Evolutionary conservation across 2,888 invertebrate genomes (phyloP), one percentile per base, ranked within the genome.

Genomic region (Capitulum mitella): DNA sequence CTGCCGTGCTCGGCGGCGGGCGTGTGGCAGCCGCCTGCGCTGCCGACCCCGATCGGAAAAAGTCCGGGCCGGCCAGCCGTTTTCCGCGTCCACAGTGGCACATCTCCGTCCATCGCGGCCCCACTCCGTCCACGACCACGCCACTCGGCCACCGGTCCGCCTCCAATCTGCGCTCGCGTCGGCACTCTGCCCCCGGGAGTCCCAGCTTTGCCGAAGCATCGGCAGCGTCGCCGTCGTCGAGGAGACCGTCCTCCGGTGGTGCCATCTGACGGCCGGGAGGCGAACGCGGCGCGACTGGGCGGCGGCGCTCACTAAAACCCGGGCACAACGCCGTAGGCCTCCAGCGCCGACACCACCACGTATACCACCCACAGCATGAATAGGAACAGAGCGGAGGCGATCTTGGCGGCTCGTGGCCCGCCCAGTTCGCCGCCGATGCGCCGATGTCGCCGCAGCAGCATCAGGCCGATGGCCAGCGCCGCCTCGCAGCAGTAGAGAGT

Each of bases 401-500:
- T 88, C 86, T 97, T 98, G 83, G 90, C 86, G 78, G 85, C 84
- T 77, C 86, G 86, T 0, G 97, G 95, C 0, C 99, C 99, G 40
- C 99, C 99, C 78, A 99, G 89, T 86, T 99, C 99, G 29, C 97
- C 93, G 19, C 86, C 88, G 79, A 95, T 89, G 77, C 89, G 87
- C 84, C 91, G 91, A 80, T 89, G 88, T 82, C 97, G 90, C 84
- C 98, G 89, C 78, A 94, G 83, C 83, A 98, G 87, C 82, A 99
- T 89, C 12, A 98, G 89, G 1, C 89, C 77, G 78, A 98, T 93
- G 79, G 93, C 93, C 74, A 97, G 83, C 32, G 90, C 88, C 37
- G 97, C 98, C 87, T 93, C 94, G 79, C 92, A 89, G 88, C 97
- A 96, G 90, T 95, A 98, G 83, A 98, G 90, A 77, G 97, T 97